phyloP scores from a whole-genome alignment of 1,140 invertebrate genomes.

The Cydia fagiglandana region DNA sequence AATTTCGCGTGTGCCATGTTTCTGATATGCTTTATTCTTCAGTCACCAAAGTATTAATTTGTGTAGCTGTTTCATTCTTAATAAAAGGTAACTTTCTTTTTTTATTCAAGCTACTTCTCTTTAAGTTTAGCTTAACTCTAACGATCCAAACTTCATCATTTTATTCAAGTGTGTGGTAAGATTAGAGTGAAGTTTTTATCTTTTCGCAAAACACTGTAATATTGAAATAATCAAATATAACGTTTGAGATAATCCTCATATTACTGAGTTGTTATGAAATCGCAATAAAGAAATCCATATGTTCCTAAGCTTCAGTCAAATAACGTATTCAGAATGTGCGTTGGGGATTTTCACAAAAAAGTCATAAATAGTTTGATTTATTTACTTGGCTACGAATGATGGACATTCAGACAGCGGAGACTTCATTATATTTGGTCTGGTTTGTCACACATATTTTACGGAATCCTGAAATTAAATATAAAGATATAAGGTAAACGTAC shows the following conservation, averaged over 20 bases:
- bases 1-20: neutral
- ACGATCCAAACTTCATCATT: too few species aligned
- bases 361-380: too few species aligned
- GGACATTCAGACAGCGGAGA: too few species aligned
- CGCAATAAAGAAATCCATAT: neutral
- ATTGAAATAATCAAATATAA: neutral
- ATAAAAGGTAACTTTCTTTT: slow-evolving; percentile 42
- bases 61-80: slow-evolving; percentile 41
- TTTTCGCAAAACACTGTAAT: neutral
- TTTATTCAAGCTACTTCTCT: neutral
- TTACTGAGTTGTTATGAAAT: neutral
- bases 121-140: neutral
- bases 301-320: neutral
- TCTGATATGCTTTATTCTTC: slow-evolving; percentile 36
- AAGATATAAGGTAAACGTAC: too few species aligned
- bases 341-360: neutral
- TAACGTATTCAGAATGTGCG: neutral
- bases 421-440: neutral
- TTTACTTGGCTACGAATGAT: too few species aligned
- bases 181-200: neutral
- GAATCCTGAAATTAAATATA: too few species aligned
- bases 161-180: too few species aligned
- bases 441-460: too few species aligned
- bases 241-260: neutral
- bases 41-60: slow-evolving; percentile 40